phyloP scores from a whole-genome alignment of 2,888 invertebrate species.

The Papilio elwesi region DNA sequence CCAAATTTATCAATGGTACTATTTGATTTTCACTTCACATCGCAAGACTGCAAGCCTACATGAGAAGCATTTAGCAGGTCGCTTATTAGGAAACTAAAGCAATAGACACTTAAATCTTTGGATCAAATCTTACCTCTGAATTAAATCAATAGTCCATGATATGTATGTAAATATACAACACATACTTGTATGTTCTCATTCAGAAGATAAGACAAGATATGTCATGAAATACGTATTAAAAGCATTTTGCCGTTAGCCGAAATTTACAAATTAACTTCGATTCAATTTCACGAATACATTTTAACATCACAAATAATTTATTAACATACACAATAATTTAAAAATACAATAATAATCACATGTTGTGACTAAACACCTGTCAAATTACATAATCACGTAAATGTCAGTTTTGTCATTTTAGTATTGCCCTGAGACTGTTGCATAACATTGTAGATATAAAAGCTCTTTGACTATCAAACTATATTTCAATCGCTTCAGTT shows the following conservation, averaged over 20 bases:
- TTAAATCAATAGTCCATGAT: constrained; percentile 4
- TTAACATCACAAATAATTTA: constrained; percentile 12
- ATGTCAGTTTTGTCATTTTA: neutral
- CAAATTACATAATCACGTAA: neutral
- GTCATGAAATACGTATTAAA: constrained; percentile 7
- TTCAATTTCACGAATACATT: constrained; percentile 6
- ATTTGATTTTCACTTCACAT: too few relatives aligned
- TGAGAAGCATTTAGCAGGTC: too few relatives aligned
- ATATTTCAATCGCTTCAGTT: too few relatives aligned
- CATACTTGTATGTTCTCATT: constrained; percentile 1
- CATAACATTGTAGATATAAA: neutral
- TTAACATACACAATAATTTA: neutral
- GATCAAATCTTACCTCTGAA: constrained; percentile 6
- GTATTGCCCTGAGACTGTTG: neutral
- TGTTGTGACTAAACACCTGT: constrained; percentile 15
- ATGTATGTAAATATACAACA: constrained; percentile 15
- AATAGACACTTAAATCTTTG: neutral
- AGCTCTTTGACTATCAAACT: too few relatives aligned
- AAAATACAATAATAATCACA: constrained; percentile 17
- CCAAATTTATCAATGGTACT: too few relatives aligned
- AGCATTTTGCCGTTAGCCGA: constrained; percentile 3
- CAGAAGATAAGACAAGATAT: neutral
- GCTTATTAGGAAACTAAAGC: too few relatives aligned
- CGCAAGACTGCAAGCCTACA: too few relatives aligned
- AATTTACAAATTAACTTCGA: neutral